Evolutionary conservation across 2,888 invertebrate genomes (phyloP), one percentile per base, ranked within the genome.

Genomic region (Carabus problematicus): DNA sequence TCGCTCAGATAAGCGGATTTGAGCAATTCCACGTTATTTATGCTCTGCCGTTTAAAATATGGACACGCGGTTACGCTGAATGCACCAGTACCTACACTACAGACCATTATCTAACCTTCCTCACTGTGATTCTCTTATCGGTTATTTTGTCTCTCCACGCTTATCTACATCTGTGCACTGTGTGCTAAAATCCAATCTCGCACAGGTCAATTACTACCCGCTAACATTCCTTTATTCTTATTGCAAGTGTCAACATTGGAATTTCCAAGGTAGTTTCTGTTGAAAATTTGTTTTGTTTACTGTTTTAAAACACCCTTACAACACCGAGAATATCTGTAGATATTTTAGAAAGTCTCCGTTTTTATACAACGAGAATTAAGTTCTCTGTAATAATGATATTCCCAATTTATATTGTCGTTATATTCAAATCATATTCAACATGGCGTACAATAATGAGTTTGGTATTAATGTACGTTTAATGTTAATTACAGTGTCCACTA

Each of bases 1-100:
- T 52, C 16, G 19, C 41, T 41, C 66, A 58, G 66, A 66, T 66
- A 66, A 66, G 59, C 66, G 66, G 58, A 66, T 66, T 66, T 66
- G 56, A 59, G 66, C 59, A 66, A 66, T 66, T 66, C 59, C 18
- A 54, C 29, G 59, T 59, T 49, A 66, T 66, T 66, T 66, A 66
- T 66, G 66, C 16, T 52, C 52, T 52, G 14, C 9, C 52, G 52
- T 52, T 52, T 52, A 14, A 14, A 52, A 52, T 52, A 52, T 16
- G 9, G 52, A 52, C 52, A 18, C 52, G 52, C 52, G 52, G 52
- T 52, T 52, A 9, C 12, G n/a, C n/a, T n/a, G 16, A 49, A 49
- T 49, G 49, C 16, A n/a, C n/a, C n/a, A n/a, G n/a, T 29, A 29
- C 29, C 29, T 29, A 29, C 29, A 29, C 29, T 29, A 6, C 29